Evolutionary conservation across 2,797 vertebrate species (phyloP), one percentile per base, ranked within the genome.

Genomic region (Notoglanidium macrostoma): DNA sequence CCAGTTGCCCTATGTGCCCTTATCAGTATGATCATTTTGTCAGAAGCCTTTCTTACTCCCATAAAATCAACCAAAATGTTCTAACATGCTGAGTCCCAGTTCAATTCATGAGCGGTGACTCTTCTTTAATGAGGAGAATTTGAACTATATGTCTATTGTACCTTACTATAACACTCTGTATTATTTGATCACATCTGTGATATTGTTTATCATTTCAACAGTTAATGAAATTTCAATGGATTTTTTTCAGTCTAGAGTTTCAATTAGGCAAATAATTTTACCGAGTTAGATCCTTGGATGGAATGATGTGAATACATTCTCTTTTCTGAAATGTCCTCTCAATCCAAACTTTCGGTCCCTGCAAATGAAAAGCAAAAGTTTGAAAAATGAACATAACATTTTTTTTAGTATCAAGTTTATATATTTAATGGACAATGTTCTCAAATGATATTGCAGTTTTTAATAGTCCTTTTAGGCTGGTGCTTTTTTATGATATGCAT

Each of bases 261-360:
- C 32, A 61, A 4, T 0, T 0, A 57, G 44, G 0, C 17, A 26
- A 68, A 77, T 59, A 86, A 40, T 51, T 86, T 93, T 95, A 99
- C 98, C 97, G 98, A 93, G 92, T 96, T 21, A 93, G 85, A 78
- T 99, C 98, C 94, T 98, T 99, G 91, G 92, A 97, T 89, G 97
- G 97, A 93, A 98, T 96, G 88, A 98, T 91, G 86, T 95, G 96
- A 91, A 96, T 91, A 87, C 98, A 99, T 95, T 99, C 98, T 93
- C 97, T 95, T 94, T 98, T 99, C 67, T 93, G 93, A 92, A 99
- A 99, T 12, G 96, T 98, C 92, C 96, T 98, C 92, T 99, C 98
- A 90, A 99, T 97, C 98, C 98, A 99, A 86, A 95, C 95, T 93
- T 95, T 98, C 88, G 98, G 97, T 88, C 95, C 95, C 98, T 99